Evolutionary conservation across 2,888 invertebrate genomes (phyloP), one percentile per base, ranked within the genome.

Genomic region (Polylopha cassiicola): DNA sequence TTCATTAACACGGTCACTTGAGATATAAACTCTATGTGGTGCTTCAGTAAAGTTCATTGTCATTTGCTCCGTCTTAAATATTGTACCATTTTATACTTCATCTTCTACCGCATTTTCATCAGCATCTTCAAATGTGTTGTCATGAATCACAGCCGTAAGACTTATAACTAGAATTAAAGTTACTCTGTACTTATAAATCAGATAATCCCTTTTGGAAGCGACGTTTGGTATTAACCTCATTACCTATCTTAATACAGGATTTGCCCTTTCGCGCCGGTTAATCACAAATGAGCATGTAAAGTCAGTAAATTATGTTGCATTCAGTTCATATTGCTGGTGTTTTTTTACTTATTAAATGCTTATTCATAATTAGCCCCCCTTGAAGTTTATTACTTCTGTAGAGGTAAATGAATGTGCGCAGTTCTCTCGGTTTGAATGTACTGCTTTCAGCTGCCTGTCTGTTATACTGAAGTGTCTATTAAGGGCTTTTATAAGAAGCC

Each of bases 191-290:
- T 30, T 31, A 23, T 31, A 29, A 31, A 46, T 44, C 46, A 69
- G 59, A 65, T 78, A 46, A 48, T 53, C 31, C 68, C 46, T 73
- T 80, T 63, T 55, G 37, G 53, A 61, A 58, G 51, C 69, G 49
- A 39, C 45, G 43, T 51, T 49, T 46, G 65, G 70, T 75, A 80
- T 85, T 85, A 84, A 85, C 84, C 85, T 84, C 85, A 85, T 85
- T 85, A 84, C 84, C 85, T 84, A 85, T 85, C 85, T 85, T 85
- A 85, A 84, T 84, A 81, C 78, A 78, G 81, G 81, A 84, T 81
- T 85, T 85, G 81, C 84, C 85, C 82, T 85, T 85, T 85, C 85
- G 84, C 85, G 80, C 85, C 85, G 71, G 65, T 82, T 84, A 84
- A 84, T 85, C 84, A 82, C 78, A 84, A 84, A 82, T 82, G 78